These are phyloP conservation scores for Strongylocentrotus purpuratus DNA, from an alignment of 35 echinoderm and acorn worm genomes.

Conservation along the genomic window DNA sequence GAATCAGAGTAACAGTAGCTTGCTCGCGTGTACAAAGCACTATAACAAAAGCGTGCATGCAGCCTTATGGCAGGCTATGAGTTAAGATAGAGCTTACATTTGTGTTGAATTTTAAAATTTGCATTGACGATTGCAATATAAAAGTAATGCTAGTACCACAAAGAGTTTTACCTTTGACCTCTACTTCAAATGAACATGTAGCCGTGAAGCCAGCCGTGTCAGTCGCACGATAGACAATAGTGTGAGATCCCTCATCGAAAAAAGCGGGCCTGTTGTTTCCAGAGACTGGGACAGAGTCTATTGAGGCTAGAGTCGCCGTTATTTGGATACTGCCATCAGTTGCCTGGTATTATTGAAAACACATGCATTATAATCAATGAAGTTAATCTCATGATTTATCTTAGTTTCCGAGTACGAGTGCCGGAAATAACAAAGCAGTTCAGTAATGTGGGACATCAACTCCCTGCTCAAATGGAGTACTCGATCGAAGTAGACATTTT, in stretches of 20 bases:
- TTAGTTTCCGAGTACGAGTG: neutral
- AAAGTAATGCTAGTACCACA: neutral
- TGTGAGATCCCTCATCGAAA: constrained; percentile 34
- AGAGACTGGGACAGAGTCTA: constrained; percentile 12
- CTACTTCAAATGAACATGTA: constrained; percentile 38
- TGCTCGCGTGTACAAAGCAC: too few relatives aligned
- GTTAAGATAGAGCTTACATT: too few relatives aligned
- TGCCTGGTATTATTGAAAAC: neutral
- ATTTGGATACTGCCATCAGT: constrained; percentile 24
- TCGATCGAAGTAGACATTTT: neutral
- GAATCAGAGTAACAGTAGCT: too few relatives aligned
- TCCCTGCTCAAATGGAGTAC: neutral
- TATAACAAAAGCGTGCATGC: too few relatives aligned
- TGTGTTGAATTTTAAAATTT: too few relatives aligned
- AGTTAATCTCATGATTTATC: too few relatives aligned
- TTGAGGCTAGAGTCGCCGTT: neutral
- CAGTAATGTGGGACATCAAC: neutral
- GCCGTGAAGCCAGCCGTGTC: constrained; percentile 42
- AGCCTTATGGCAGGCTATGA: too few relatives aligned
- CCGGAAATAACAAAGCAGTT: neutral
- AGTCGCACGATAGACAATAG: constrained; percentile 29
- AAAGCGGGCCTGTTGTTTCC: neutral
- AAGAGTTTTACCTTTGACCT: constrained; percentile 45
- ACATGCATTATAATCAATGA: too few relatives aligned
- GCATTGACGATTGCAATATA: too few relatives aligned